phyloP scores from a whole-genome alignment of 30 jellyfish, hydroid and myxozoan genomes.

The Calvadosia cruxmelitensis region DNA sequence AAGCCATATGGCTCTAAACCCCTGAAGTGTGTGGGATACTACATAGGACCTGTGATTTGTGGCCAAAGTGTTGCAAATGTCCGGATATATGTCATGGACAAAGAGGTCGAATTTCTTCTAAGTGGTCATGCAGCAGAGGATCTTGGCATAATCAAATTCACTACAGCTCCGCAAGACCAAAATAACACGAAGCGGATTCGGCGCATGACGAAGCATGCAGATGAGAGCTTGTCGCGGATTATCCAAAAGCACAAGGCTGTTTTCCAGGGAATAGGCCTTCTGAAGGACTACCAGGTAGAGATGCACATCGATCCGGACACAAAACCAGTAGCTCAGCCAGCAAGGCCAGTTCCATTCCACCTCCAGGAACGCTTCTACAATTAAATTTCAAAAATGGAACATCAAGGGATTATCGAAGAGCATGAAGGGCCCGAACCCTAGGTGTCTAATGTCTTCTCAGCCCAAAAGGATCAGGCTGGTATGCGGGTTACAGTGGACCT shows the following conservation, averaged over 20 bases:
- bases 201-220: too few species aligned
- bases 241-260: background rate
- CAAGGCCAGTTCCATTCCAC: slow-evolving; percentile 35
- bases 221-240: too few species aligned
- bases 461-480: slow-evolving; percentile 34
- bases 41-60: slow-evolving; percentile 33
- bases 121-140: background rate
- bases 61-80: slow-evolving; percentile 40
- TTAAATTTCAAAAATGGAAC: slow-evolving; percentile 29
- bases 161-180: background rate
- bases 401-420: slow-evolving; percentile 30
- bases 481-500: slow-evolving; percentile 29
- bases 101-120: background rate
- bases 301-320: slow-evolving; percentile 5
- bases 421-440: slow-evolving; percentile 34
- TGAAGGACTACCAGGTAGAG: background rate
- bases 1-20: slow-evolving; percentile 48
- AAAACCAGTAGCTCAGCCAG: slow-evolving; percentile 9
- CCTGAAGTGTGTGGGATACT: slow-evolving; percentile 25
- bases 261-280: background rate
- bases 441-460: slow-evolving; percentile 38
- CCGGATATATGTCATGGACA: slow-evolving; percentile 15
- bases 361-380: slow-evolving; percentile 12
- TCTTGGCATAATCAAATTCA: background rate
- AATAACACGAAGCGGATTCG: too few species aligned